Evolutionary conservation across 2,113 vertebrate genomes (phyloP), one percentile per base, ranked within the genome.

Genomic region (Dinomys branickii): DNA sequence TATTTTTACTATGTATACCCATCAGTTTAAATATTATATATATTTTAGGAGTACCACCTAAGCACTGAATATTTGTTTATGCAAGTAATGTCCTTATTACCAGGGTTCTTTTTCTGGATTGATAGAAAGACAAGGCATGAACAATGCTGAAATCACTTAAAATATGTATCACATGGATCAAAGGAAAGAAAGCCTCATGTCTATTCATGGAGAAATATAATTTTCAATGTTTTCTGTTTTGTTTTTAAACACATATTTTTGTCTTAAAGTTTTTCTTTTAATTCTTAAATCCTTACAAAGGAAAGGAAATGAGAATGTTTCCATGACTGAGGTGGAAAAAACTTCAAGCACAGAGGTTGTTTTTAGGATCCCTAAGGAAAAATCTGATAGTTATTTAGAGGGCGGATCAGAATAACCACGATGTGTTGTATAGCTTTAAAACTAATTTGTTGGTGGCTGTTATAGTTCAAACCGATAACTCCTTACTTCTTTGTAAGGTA

Each of bases 361-460:
- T 93, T 97, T 94, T 95, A 95, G 41, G 86, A 80, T 80, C 93
- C 97, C 88, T 97, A 10, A 35, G 96, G 96, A 50, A 20, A 96
- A 90, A 91, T 94, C 59, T 38, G 92, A 97, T 92, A n/a, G 82
- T 95, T 97, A 59, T 94, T 97, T 97, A 94, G 44, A 94, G 94
- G 61, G 19, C 95, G 92, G 95, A 83, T 83, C 87, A 67, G 94
- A 97, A 69, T 92, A 93, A 52, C 22, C 61, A 75, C 56, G 94
- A 95, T 97, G 65, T 71, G 85, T 80, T 93, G 94, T 82, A 73
- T 47, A 78, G 97, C 98, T 89, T 97, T 97, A 97, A 97, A 97
- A 88, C 96, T 97, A 97, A 97, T 97, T 97, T 97, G 96, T 97
- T 89, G 83, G 95, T 88, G 82, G 71, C 85, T 81, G 86, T 88